These are phyloP conservation scores for Chrysopa pallens DNA, from an alignment of 1,140 invertebrate species.

Conservation along the genomic window DNA sequence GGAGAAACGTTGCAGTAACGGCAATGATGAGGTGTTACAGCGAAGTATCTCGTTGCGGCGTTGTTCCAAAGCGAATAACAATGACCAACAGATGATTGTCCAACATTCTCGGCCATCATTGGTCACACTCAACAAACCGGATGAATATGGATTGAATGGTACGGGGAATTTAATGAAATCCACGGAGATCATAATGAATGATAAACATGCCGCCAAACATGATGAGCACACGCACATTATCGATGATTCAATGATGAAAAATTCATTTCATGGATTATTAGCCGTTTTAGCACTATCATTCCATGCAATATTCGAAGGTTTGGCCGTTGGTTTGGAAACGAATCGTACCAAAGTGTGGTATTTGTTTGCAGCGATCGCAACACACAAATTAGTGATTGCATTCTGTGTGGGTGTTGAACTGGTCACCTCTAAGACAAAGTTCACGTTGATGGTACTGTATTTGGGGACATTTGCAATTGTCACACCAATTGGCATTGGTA, in stretches of 20 bases:
- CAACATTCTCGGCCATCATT: no score
- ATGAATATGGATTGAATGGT: no score
- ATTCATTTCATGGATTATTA: slow-evolving; percentile 36
- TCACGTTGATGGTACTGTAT: slow-evolving; percentile 40
- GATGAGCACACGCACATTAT: slow-evolving; percentile 10
- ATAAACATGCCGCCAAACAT: slow-evolving; percentile 2
- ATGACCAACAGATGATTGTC: background rate
- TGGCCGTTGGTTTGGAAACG: slow-evolving; percentile 58
- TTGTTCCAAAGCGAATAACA: background rate
- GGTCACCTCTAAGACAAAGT: slow-evolving; percentile 43
- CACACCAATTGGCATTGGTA: slow-evolving; percentile 49
- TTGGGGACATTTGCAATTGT: slow-evolving; percentile 62
- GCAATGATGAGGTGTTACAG: slow-evolving; percentile 30
- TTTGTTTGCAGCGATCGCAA: slow-evolving; percentile 61
- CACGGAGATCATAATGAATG: slow-evolving; percentile 7
- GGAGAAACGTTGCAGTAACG: slow-evolving; percentile 23
- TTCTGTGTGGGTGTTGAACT: slow-evolving; percentile 71
- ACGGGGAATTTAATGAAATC: slow-evolving; percentile 1
- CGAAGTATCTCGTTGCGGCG: slow-evolving; percentile 31
- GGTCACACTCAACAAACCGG: slow-evolving; percentile 14
- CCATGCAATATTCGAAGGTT: slow-evolving; percentile 65
- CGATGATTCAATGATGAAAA: slow-evolving; percentile 13
- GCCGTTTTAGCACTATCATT: slow-evolving; percentile 60
- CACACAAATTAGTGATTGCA: slow-evolving; percentile 79
- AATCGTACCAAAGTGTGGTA: slow-evolving; percentile 42